phyloP scores from a whole-genome alignment of 2,888 invertebrate species.

The Synergus gifuensis region DNA sequence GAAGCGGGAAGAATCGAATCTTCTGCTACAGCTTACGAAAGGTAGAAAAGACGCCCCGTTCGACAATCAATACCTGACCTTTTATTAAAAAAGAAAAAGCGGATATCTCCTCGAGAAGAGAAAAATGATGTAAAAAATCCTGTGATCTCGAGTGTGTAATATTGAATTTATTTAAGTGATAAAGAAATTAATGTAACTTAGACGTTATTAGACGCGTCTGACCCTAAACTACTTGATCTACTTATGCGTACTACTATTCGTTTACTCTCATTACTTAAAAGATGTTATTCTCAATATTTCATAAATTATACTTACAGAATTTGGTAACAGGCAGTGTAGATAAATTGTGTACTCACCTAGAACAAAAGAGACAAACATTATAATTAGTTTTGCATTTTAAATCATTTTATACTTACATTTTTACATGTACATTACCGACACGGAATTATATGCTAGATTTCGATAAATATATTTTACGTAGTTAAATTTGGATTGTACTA shows the following conservation, averaged over 20 bases:
- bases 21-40: neutral
- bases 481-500: neutral
- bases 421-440: too few species aligned
- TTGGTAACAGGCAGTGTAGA: neutral
- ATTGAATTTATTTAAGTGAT: neutral
- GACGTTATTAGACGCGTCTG: neutral
- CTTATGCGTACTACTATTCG: neutral
- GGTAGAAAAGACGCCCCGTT: neutral
- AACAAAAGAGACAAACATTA: neutral
- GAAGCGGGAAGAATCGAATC: slow-evolving; percentile 12
- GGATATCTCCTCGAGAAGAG: neutral
- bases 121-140: neutral
- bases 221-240: neutral
- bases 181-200: too few species aligned
- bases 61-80: slow-evolving; percentile 20
- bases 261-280: neutral
- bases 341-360: neutral
- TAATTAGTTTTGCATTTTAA: neutral
- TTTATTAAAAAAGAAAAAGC: neutral
- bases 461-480: too few species aligned
- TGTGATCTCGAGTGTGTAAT: neutral
- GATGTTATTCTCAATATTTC: neutral
- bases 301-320: neutral
- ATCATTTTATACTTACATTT: too few species aligned
- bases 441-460: too few species aligned